These are phyloP conservation scores for Archips crataeganus DNA, from an alignment of 2,888 invertebrate genomes.

Conservation along the genomic window DNA sequence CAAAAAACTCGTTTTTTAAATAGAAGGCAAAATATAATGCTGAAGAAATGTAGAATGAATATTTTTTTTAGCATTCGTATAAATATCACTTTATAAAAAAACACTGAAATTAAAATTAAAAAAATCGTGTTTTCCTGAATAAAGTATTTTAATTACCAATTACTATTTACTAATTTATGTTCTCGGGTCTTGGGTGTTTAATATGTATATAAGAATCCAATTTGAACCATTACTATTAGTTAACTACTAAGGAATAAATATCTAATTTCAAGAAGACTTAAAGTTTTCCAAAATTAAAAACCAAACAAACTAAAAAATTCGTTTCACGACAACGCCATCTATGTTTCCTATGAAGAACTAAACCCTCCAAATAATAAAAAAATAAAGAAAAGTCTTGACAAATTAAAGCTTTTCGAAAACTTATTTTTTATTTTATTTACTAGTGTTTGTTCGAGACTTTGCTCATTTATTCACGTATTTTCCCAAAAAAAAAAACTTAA, in stretches of 20 bases:
- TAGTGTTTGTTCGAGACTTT: slow-evolving; percentile 11
- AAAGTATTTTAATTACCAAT: too few relatives aligned
- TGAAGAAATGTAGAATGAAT: too few relatives aligned
- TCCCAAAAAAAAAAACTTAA: background rate
- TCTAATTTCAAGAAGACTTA: background rate
- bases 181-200: too few relatives aligned
- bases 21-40: background rate
- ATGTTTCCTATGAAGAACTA: slow-evolving; percentile 24
- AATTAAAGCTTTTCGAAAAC: slow-evolving; percentile 61
- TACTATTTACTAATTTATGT: too few relatives aligned
- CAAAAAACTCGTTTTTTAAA: background rate
- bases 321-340: slow-evolving; percentile 29
- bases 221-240: too few relatives aligned
- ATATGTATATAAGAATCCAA: too few relatives aligned
- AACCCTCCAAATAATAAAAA: slow-evolving; percentile 27
- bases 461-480: background rate
- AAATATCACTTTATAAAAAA: too few relatives aligned
- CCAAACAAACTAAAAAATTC: slow-evolving; percentile 1
- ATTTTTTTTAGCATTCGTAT: too few relatives aligned
- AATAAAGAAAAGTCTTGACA: slow-evolving; percentile 56
- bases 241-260: background rate
- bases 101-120: too few relatives aligned
- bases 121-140: too few relatives aligned
- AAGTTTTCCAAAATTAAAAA: background rate
- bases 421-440: slow-evolving; percentile 30